These are phyloP conservation scores for Caenorhabditis imperialis DNA, from an alignment of 2,888 invertebrate genomes.

Conservation along the genomic window DNA sequence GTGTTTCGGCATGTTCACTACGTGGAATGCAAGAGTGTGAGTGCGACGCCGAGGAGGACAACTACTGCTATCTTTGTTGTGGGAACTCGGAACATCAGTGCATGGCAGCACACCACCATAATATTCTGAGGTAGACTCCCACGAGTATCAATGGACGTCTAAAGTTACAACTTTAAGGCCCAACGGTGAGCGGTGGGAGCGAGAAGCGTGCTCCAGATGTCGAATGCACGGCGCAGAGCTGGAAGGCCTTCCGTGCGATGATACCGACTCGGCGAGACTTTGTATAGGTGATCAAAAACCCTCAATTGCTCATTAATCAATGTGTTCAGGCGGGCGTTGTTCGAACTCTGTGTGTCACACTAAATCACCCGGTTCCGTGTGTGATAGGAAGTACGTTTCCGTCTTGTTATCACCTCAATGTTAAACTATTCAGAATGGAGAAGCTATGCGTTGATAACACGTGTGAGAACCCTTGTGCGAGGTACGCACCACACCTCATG, in stretches of 20 bases:
- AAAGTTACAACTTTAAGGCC: slow-evolving; percentile 58
- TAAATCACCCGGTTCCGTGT: slow-evolving; percentile 75
- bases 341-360: slow-evolving; percentile 77
- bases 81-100: slow-evolving; percentile 74
- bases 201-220: slow-evolving; percentile 76
- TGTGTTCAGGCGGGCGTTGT: slow-evolving; percentile 70
- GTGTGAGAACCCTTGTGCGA: slow-evolving; percentile 78
- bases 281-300: slow-evolving; percentile 64
- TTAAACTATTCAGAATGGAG: slow-evolving; percentile 67
- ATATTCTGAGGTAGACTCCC: slow-evolving; percentile 72
- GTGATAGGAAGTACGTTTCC: slow-evolving; percentile 76
- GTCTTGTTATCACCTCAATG: no score
- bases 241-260: slow-evolving; percentile 78
- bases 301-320: slow-evolving; percentile 15
- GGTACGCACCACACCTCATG: slow-evolving; percentile 76
- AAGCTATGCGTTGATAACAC: slow-evolving; percentile 77
- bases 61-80: slow-evolving; percentile 78
- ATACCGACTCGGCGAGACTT: slow-evolving; percentile 75
- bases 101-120: slow-evolving; percentile 76
- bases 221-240: slow-evolving; percentile 74
- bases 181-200: slow-evolving; percentile 78
- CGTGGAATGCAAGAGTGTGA: slow-evolving; percentile 75
- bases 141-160: slow-evolving; percentile 32
- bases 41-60: slow-evolving; percentile 77
- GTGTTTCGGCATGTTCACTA: slow-evolving; percentile 74